Percentiles rank a stretch among this genome's conserved stretches.
Evolutionary conservation across 2,797 vertebrate genomes (phyloP).

Genomic region (Peromyscus aztecus): DNA sequence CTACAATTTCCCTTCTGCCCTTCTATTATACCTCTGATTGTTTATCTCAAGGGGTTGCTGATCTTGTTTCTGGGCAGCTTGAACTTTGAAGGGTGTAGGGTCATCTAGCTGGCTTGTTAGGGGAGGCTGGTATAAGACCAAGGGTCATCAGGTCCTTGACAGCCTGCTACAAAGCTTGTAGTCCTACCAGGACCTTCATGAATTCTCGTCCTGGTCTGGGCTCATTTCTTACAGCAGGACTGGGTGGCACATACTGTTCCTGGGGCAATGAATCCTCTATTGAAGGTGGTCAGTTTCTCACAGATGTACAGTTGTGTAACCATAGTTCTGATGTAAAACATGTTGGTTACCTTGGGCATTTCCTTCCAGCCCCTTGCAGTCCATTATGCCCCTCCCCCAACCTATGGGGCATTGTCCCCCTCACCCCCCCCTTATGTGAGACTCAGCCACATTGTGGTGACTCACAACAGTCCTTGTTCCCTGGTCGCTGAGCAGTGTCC

Average conservation of each 20-base stretch:
- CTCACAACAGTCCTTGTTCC: too few species aligned
- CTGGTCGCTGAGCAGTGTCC: neutral
- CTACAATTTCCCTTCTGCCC: neutral
- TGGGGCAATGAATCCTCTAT: neutral
- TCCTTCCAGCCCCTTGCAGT: rapidly evolving
- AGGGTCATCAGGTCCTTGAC: neutral
- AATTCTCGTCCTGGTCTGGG: too few species aligned
- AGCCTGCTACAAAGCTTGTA: neutral
- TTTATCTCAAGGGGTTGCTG: neutral
- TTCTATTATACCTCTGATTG: neutral
- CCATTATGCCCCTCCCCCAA: rapidly evolving
- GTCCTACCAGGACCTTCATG: too few species aligned
- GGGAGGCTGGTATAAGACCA: neutral
- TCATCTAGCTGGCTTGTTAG: neutral
- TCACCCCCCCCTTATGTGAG: rapidly evolving
- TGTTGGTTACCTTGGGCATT: rapidly evolving
- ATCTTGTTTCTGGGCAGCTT: neutral
- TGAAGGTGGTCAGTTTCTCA: neutral
- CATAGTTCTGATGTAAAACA: rapidly evolving
- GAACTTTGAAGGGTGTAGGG: too few species aligned
- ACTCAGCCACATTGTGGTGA: rapidly evolving
- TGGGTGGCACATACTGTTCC: too few species aligned
- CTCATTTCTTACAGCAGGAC: too few species aligned
- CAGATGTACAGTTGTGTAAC: rapidly evolving
- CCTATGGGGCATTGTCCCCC: too few species aligned